Evolutionary conservation across 2,888 invertebrate genomes (phyloP).

Genomic region (Nymphalis polychloros): DNA sequence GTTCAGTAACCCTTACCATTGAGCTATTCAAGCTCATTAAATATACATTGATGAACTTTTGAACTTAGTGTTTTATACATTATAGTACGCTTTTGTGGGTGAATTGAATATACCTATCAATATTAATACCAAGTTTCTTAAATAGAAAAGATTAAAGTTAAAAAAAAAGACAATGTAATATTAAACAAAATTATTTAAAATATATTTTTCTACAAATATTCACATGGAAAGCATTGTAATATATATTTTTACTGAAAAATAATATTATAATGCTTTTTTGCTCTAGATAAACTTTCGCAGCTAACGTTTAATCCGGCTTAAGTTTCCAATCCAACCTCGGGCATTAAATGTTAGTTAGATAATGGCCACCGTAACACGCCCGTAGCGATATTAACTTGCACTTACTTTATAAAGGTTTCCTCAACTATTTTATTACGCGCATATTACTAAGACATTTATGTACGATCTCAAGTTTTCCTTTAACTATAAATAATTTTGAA

Average conservation of each 20-base stretch:
- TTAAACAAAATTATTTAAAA: too few species aligned
- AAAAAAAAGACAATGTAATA: too few species aligned
- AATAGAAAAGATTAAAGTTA: too few species aligned
- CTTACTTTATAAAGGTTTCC: constrained; percentile 25
- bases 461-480: constrained; percentile 15
- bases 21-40: too few species aligned
- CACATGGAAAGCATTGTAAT: background rate
- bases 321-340: constrained; percentile 28
- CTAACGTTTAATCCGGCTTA: constrained; percentile 29
- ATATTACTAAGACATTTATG: constrained; percentile 22
- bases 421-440: constrained; percentile 24
- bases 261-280: constrained; percentile 12
- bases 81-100: too few species aligned
- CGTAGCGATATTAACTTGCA: constrained; percentile 23
- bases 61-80: too few species aligned
- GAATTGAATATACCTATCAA: too few species aligned
- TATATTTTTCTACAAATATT: too few species aligned
- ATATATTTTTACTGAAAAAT: background rate
- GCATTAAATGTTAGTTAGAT: constrained; percentile 30
- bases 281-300: constrained; percentile 24
- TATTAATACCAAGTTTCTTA: too few species aligned
- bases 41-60: too few species aligned
- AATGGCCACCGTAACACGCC: constrained; percentile 27
- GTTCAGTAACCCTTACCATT: too few species aligned
- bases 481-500: constrained; percentile 20